phyloP scores from a whole-genome alignment of 2,113 vertebrate genomes.

The Entomyzon cyanotis region DNA sequence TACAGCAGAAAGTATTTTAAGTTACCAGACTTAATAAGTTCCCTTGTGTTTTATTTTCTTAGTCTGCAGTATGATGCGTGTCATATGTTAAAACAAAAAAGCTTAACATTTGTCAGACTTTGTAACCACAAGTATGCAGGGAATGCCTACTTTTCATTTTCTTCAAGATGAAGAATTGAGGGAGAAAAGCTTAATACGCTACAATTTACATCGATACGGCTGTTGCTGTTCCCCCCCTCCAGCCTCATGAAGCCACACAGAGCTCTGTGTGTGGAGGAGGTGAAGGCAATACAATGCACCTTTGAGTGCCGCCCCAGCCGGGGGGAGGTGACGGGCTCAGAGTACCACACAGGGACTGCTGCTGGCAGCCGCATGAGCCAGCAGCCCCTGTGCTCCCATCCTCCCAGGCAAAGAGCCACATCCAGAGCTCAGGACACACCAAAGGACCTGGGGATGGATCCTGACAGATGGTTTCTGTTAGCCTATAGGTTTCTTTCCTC shows the following conservation, averaged over 20 bases:
- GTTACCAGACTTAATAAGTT: slow-evolving; percentile 60
- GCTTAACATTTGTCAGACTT: slow-evolving; percentile 68
- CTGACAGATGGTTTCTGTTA: background rate
- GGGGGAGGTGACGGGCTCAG: background rate
- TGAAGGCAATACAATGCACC: slow-evolving; percentile 60
- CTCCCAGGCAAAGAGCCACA: background rate
- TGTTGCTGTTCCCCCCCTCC: background rate
- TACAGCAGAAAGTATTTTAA: slow-evolving; percentile 61
- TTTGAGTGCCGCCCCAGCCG: background rate
- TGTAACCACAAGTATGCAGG: slow-evolving; percentile 63
- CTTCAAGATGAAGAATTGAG: slow-evolving; percentile 53
- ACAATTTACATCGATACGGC: background rate
- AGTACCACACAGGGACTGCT: background rate
- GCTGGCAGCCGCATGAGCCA: background rate
- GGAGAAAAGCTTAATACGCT: slow-evolving; percentile 25
- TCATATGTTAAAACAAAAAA: slow-evolving; percentile 73
- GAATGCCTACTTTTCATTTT: slow-evolving; percentile 70
- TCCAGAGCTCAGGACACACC: background rate
- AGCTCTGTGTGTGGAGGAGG: slow-evolving; percentile 42
- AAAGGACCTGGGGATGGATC: background rate
- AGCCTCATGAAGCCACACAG: background rate
- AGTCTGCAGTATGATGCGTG: slow-evolving; percentile 68
- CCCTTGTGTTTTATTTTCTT: slow-evolving; percentile 69
- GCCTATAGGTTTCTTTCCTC: background rate
- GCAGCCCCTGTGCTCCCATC: fast-evolving